Evolutionary conservation across 2,113 vertebrate genomes (phyloP), one percentile per base, ranked within the genome.

Genomic region (Petrocephalus zakoni): DNA sequence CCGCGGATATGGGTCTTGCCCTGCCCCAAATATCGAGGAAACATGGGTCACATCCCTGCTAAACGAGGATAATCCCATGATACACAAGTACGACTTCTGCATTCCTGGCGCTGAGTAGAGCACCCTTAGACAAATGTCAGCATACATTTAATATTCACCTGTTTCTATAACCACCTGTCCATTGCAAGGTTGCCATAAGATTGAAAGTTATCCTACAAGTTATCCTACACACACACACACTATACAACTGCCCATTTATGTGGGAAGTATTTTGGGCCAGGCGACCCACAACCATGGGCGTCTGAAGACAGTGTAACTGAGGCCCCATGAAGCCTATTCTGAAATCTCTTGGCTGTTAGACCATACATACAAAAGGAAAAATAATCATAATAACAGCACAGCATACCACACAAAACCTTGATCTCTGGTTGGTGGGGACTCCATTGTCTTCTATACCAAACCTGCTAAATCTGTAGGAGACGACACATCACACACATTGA

Each of bases 371-470:
- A 29, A 29, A 68, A 68, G n/a, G 21, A 83, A n/a, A 8, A 83
- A 49, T 22, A 78, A 83, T n/a, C 9, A 42, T 19, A 42, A 83
- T 13, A 37, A 51, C 34, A 87, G 34, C 6, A 47, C 5, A 53
- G 13, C 68, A 49, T 83, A 88, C 88, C 88, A 53, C 53, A 61
- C 22, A 83, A 81, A 56, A 58, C 53, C 52, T 19, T 37, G 37
- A 53, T 56, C 75, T 84, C 78, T 88, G 55, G 52, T 82, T 58
- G 88, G 88, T 25, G 88, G 78, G 22, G 88, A 88, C 19, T 25
- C 72, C 88, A 88, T 88, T 55, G 25, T 22, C 11, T 52, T 51
- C 19, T 37, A 7, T 37, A 34, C 8, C 37, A 61, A 84, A 25
- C 34, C 75, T 56, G 0, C 8, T 4, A 3, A 58, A 82, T 22